phyloP scores from a whole-genome alignment of 2,113 vertebrate genomes.

The Circaetus cinerascens region DNA sequence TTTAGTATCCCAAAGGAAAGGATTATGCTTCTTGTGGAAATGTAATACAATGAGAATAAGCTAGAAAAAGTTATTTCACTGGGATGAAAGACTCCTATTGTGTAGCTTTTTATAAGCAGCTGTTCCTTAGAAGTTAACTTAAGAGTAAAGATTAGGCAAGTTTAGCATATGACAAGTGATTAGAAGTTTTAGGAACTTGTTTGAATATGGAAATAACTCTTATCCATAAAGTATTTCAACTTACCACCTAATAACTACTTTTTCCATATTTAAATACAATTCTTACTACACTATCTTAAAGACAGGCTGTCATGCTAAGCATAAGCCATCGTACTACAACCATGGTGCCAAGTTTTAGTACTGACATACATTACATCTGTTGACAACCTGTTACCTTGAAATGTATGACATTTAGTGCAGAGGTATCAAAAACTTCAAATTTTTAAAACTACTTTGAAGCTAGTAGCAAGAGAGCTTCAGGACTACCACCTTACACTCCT shows the following conservation, averaged over 20 bases:
- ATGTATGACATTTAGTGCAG: not conserved
- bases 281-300: not conserved
- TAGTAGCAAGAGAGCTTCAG: fast-evolving
- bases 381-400: not conserved
- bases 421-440: not conserved
- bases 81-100: not conserved
- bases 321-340: not conserved
- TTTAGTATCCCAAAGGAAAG: not conserved
- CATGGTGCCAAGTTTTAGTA: not conserved
- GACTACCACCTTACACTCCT: not conserved
- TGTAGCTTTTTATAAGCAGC: not conserved
- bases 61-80: not conserved
- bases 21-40: not conserved
- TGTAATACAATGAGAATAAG: not conserved
- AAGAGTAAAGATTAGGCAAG: not conserved
- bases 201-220: not conserved
- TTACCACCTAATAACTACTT: not conserved
- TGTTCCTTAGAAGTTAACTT: not conserved
- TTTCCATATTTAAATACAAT: not conserved
- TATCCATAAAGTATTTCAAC: not conserved
- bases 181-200: not conserved
- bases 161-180: not conserved
- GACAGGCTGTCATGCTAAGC: not conserved
- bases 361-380: not conserved
- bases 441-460: not conserved